Percentiles rank a stretch among this genome's conserved stretches.
phyloP scores from a whole-genome alignment of 2,113 vertebrate genomes.

The Carassius carassius region DNA sequence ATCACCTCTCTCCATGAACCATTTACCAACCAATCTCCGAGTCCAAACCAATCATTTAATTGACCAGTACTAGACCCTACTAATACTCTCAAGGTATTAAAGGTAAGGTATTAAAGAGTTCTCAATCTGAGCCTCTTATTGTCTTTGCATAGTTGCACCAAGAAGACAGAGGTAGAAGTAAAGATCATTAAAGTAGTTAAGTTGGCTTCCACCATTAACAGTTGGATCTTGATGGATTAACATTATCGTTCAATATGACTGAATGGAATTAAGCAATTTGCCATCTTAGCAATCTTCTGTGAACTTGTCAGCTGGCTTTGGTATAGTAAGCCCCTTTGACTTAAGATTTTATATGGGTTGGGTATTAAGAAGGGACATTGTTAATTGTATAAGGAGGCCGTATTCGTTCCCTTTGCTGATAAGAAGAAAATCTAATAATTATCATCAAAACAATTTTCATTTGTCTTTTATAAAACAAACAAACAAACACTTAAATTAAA shows the following conservation, averaged over 20 bases:
- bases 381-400: slow-evolving; percentile 20
- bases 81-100: slow-evolving; percentile 27
- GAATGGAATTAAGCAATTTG: slow-evolving; percentile 55
- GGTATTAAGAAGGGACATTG: slow-evolving; percentile 20
- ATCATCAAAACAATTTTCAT: neutral
- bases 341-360: slow-evolving; percentile 44
- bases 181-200: slow-evolving; percentile 41
- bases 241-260: slow-evolving; percentile 55
- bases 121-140: slow-evolving; percentile 36
- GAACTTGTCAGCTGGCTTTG: slow-evolving; percentile 36
- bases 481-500: too few relatives aligned
- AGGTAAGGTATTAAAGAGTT: slow-evolving; percentile 32
- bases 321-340: slow-evolving; percentile 38
- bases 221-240: slow-evolving; percentile 54
- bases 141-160: slow-evolving; percentile 43
- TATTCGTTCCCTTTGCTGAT: neutral
- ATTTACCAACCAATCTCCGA: neutral
- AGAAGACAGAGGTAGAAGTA: slow-evolving; percentile 38
- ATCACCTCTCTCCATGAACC: slow-evolving; percentile 14
- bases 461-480: too few relatives aligned
- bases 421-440: neutral
- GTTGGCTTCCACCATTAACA: slow-evolving; percentile 47
- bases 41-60: slow-evolving; percentile 31
- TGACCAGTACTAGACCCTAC: slow-evolving; percentile 15
- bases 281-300: slow-evolving; percentile 22